These are phyloP conservation scores for Dendrocopos noguchii DNA, from an alignment of 2,113 vertebrate genomes.

Conservation along the genomic window DNA sequence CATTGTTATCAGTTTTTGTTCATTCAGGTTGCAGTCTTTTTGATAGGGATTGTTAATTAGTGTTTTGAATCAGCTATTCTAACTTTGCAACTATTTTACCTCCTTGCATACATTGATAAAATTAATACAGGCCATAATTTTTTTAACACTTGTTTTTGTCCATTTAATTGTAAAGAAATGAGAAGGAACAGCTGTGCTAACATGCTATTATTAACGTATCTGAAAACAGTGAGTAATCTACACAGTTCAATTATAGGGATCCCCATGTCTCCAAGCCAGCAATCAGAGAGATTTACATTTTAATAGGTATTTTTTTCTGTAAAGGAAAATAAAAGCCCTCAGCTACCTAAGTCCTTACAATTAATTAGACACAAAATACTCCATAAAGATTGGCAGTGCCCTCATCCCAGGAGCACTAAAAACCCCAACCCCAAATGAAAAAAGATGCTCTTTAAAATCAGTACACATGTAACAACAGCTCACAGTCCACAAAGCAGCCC, in stretches of 20 bases:
- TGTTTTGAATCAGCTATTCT: not conserved
- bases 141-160: not conserved
- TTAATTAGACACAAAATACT: conserved; percentile 38
- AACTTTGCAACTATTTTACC: not conserved
- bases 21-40: not conserved
- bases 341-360: conserved; percentile 7
- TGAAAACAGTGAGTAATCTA: conserved; percentile 10
- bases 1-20: not conserved
- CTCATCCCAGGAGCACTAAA: not conserved
- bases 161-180: not conserved
- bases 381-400: conserved; percentile 1
- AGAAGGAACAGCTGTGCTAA: not conserved
- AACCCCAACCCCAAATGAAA: not conserved
- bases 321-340: conserved; percentile 42
- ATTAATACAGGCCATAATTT: not conserved
- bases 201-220: not conserved
- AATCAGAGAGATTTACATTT: conserved; percentile 28
- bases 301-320: conserved; percentile 26
- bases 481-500: not conserved
- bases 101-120: not conserved
- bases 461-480: not conserved
- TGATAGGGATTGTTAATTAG: not conserved
- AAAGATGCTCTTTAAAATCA: not conserved
- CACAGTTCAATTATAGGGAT: not conserved
- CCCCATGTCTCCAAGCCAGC: not conserved